Conservation (phyloP, 2,797 vertebrate genomes). For the Lagodon rhomboides region DNA sequence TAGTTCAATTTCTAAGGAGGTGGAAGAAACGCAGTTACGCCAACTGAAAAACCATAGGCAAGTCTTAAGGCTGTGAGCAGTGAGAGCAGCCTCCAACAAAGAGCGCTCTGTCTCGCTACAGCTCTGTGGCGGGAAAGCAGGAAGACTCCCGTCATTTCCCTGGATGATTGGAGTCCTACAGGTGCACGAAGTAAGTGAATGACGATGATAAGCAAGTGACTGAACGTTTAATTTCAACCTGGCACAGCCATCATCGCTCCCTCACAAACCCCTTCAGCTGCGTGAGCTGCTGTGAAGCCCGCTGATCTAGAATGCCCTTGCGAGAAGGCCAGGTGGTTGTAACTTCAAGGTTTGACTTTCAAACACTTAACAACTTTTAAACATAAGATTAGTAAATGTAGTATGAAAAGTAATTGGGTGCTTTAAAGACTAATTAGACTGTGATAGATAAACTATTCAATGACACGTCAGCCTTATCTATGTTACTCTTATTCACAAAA, state of each 20-base stretch:
- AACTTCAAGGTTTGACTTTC: not conserved
- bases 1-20: not conserved
- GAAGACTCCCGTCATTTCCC: conserved; percentile 70
- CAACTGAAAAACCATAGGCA: no score
- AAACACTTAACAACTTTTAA: not conserved
- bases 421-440: not conserved
- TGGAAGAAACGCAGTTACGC: no score
- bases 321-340: not conserved
- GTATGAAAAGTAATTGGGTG: not conserved
- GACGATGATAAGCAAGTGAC: conserved; percentile 78
- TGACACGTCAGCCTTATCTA: not conserved
- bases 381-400: not conserved
- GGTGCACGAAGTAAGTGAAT: conserved; percentile 81
- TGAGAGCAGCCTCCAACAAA: conserved; percentile 69
- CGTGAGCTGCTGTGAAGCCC: not conserved
- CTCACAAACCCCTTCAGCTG: conserved; percentile 62
- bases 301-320: conserved; percentile 8
- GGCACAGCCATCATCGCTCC: conserved; percentile 50
- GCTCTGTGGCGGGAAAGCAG: conserved; percentile 57
- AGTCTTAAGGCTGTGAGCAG: conserved; percentile 29
- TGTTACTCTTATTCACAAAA: not conserved
- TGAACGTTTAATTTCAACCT: conserved; percentile 71
- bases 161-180: conserved; percentile 69
- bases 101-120: conserved; percentile 67
- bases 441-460: no score